Conservation (phyloP, 2,113 vertebrate genomes). For the Malurus alboscapulatus region DNA sequence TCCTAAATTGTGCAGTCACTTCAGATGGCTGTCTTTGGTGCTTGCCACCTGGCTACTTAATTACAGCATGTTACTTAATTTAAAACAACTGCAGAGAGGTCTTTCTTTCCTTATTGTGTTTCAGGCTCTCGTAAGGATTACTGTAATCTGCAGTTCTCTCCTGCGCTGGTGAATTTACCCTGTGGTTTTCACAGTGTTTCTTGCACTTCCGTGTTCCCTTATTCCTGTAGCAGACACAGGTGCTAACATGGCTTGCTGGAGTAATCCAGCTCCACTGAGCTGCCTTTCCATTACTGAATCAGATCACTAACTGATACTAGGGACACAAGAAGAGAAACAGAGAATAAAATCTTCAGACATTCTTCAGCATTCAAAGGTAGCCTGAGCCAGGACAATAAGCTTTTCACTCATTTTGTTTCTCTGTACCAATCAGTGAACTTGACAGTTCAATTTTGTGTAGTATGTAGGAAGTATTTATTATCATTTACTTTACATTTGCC, state of each 20-base stretch:
- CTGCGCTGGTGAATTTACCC: not conserved
- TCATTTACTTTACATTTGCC: not conserved
- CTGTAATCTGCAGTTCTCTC: not conserved
- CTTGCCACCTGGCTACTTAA: not conserved
- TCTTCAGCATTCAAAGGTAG: not conserved
- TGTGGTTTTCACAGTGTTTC: not conserved
- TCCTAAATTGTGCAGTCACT: not conserved
- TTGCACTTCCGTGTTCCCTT: accelerated
- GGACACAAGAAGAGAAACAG: not conserved
- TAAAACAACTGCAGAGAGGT: not conserved
- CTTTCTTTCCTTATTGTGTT: not conserved
- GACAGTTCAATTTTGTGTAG: not conserved
- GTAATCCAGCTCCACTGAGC: not conserved
- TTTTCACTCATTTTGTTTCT: not conserved
- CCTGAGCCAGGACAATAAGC: not conserved
- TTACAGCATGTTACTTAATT: not conserved
- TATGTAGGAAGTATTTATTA: not conserved
- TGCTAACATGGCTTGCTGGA: not conserved
- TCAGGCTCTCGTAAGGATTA: not conserved
- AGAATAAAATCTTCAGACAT: not conserved
- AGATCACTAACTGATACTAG: not conserved
- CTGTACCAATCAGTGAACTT: not conserved
- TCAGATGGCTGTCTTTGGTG: not conserved
- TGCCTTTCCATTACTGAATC: not conserved
- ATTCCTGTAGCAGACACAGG: accelerated